A percentile compares a stretch with the other conserved stretches of the same genome.
phyloP scores from a whole-genome alignment of 2,797 vertebrate genomes.

The Pantherophis vulpinus region DNA sequence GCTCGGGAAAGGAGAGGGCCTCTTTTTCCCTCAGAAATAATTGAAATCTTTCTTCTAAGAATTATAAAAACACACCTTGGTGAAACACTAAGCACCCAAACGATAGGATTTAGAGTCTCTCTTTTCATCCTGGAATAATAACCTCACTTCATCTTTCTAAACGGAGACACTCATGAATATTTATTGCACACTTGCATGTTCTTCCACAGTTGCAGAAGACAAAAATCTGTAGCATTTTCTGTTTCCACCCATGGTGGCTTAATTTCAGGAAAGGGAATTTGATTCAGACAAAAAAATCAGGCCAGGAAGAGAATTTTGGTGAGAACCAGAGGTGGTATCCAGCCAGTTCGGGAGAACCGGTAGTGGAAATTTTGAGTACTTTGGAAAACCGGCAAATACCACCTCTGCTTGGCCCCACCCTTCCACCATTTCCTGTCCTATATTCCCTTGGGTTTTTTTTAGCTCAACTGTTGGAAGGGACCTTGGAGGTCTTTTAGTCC shows the following conservation, averaged over 20 bases:
- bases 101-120: background rate
- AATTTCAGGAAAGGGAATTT: background rate
- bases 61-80: conserved; percentile 27
- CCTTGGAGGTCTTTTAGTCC: no score
- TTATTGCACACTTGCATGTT: background rate
- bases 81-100: background rate
- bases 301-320: background rate
- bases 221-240: no score
- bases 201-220: background rate
- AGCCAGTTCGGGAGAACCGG: no score
- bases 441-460: no score
- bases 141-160: background rate
- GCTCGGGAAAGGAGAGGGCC: background rate
- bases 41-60: conserved; percentile 17
- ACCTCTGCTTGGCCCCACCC: no score
- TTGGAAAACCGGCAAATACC: no score
- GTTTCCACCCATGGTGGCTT: background rate
- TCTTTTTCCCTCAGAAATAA: background rate
- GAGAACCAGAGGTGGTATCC: no score
- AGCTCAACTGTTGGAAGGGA: no score
- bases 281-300: background rate
- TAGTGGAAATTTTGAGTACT: no score
- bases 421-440: no score
- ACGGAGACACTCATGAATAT: background rate
- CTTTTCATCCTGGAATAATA: background rate